Percentiles rank a stretch among this genome's conserved stretches.
Evolutionary conservation across 2,888 invertebrate genomes (phyloP).

Genomic region (Phyto melanocephala): DNA sequence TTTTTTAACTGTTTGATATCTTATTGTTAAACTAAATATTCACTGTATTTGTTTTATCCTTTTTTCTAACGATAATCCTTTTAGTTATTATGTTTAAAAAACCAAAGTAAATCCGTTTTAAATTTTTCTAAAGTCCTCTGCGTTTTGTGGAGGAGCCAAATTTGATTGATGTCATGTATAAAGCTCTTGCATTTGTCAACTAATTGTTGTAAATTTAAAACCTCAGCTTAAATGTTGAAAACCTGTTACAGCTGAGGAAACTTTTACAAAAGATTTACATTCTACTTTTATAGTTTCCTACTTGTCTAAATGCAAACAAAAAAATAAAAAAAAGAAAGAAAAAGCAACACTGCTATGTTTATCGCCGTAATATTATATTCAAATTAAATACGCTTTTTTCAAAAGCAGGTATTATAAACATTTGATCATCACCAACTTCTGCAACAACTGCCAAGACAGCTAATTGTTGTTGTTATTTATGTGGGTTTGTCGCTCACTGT

Average conservation of each 20-base stretch:
- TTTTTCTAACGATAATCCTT: conserved; percentile 31
- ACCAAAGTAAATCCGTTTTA: too few relatives aligned
- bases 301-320: not conserved
- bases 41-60: not conserved
- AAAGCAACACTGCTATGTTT: not conserved
- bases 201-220: conserved; percentile 64
- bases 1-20: not conserved
- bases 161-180: conserved; percentile 51
- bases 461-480: not conserved
- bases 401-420: conserved; percentile 5
- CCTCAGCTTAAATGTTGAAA: conserved; percentile 69
- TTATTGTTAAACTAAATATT: not conserved
- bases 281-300: conserved; percentile 64
- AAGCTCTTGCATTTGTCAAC: conserved; percentile 61
- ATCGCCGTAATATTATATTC: conserved; percentile 45
- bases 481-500: not conserved
- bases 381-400: conserved; percentile 20
- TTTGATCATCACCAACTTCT: not conserved
- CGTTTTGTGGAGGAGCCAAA: not conserved
- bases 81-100: not conserved
- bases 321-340: not conserved
- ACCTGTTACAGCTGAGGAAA: conserved; percentile 69
- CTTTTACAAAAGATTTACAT: conserved; percentile 67
- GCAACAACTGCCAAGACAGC: not conserved
- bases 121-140: too few relatives aligned